Base-by-base conservation (phyloP, 2,888 invertebrate species). In the Hermodice carunculata region DNA sequence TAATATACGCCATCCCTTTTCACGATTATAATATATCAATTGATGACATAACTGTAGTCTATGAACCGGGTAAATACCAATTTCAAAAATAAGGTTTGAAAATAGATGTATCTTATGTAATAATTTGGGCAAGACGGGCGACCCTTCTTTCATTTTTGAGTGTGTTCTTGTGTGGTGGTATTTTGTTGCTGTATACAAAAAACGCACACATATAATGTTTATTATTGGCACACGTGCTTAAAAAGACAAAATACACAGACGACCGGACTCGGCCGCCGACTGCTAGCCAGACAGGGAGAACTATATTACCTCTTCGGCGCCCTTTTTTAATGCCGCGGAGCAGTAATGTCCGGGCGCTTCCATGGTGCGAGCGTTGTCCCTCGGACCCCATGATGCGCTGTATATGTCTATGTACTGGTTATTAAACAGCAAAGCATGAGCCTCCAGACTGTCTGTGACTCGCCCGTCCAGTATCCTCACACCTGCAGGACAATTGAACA, bases 341-440 rank as follows among this genome's bases (percentile, higher is more conserved):
- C 94, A 93, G 6, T 95, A 89, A 53, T 89, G 88, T 26, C 94
- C 93, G 0, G 96, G 96, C 2, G 92, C 93, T 82, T 96, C 96
- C 29, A 96, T 92, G 1, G 94, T 94, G 80, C 88, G 88, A 0
- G 96, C 96, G 82, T 96, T 92, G 82, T 96, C 96, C 74, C 91
- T 91, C 14, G 96, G 96, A 3, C 96, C 96, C 86, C 86, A 86
- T 6, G 84, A 84, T 11, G 86, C 82, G 68, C 83, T 84, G 75
- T 77, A 83, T 46, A 86, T 79, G 62, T 82, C 77, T 6, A 86
- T 75, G 64, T 79, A 69, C 8, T 84, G 54, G 24, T 70, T 74
- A 24, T 83, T 78, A 64, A 76, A 84, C 6, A 68, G 44, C 29
- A 85, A 59, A 3, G 84, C 83, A 60, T 76, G 74, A 0, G 82